Evolutionary conservation across 1,140 invertebrate genomes (phyloP), one percentile per base, ranked within the genome.

Genomic region (Zaprionus ghesquierei): DNA sequence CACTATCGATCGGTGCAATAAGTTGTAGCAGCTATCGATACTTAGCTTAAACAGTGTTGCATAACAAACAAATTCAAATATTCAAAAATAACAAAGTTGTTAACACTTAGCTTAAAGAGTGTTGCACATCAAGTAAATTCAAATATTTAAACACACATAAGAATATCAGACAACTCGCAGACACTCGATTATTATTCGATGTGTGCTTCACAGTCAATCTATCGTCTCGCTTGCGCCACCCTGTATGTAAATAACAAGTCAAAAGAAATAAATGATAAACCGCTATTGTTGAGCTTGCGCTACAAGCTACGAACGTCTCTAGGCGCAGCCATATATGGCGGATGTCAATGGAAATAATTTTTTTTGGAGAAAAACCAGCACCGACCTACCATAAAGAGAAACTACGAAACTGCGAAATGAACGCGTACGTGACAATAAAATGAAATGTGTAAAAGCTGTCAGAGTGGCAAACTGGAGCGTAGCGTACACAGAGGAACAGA

Each of bases 401-500:
- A 76, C 79, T 79, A 44, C 61, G 33, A 63, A 63, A 63, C 61
- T 63, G 35, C 60, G 60, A 76, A 79, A 56, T 41, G 63, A 78
- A 78, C 66, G 65, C 69, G 79, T 89, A 87, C 82, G 82, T 87
- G 82, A 87, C 82, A 87, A 87, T 89, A 87, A 87, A 87, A 82
- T 79, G 84, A 89, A 87, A 87, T 89, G 82, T 86, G 84, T 82
- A 87, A 87, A 69, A 86, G 77, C 75, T 74, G 71, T 64, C 75
- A n/a, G 5, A 22, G 46, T 63, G 33, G 51, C 23, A 22, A 58
- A 56, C 58, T 63, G 31, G 41, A 69, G 66, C 55, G 63, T 35
- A 69, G 56, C 68, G 75, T 22, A 15, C 6, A n/a, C 49, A 58
- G 44, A 79, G n/a, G n/a, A n/a, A n/a, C n/a, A n/a, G 70, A 64